These are phyloP conservation scores for Arctocebus calabarensis DNA, from an alignment of 2,797 vertebrate genomes.

Conservation along the genomic window DNA sequence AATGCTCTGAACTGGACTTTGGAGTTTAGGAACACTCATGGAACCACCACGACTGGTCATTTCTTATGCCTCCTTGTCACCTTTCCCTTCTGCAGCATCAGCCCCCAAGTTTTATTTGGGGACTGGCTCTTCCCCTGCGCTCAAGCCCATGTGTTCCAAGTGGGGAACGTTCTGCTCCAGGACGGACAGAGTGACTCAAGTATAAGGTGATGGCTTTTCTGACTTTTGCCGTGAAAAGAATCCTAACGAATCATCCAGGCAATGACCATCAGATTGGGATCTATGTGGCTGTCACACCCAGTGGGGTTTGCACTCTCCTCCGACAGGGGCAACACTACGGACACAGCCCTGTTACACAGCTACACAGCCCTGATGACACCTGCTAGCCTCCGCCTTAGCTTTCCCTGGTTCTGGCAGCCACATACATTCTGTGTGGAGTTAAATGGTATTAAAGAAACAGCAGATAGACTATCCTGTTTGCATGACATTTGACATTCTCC, in stretches of 20 bases:
- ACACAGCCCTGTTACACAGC: not conserved
- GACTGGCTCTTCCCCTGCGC: not conserved
- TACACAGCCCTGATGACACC: not conserved
- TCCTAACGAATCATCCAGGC: not conserved
- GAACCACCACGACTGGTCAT: rapidly evolving
- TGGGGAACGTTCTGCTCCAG: no score
- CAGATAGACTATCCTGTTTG: not conserved
- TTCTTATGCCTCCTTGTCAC: not conserved
- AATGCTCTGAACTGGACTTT: not conserved
- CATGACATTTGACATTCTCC: not conserved
- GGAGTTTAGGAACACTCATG: not conserved
- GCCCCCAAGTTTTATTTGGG: not conserved
- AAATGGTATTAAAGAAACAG: not conserved
- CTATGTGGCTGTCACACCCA: not conserved
- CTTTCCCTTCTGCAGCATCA: not conserved
- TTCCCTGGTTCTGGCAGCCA: not conserved
- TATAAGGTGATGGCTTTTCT: not conserved
- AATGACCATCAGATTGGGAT: not conserved
- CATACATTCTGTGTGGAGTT: not conserved
- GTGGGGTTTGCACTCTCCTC: not conserved
- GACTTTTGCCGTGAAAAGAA: not conserved
- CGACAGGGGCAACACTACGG: not conserved
- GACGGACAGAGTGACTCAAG: not conserved
- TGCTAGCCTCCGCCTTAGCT: not conserved
- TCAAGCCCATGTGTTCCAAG: not conserved